A percentile compares a stretch with the other conserved stretches of the same genome.
phyloP scores from a whole-genome alignment of 2,888 invertebrate species.

The Volucella bombylans region DNA sequence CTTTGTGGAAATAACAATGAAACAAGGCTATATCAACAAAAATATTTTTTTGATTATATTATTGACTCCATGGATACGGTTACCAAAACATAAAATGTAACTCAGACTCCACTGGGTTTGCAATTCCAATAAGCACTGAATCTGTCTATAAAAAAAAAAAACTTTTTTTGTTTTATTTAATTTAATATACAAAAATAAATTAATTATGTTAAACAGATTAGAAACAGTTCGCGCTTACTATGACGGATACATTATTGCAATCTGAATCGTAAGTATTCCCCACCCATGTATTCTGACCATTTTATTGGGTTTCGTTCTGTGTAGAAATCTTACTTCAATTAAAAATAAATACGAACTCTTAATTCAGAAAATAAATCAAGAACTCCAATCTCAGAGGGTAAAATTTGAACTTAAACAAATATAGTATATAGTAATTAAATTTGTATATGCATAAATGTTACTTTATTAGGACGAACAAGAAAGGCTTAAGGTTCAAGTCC shows the following conservation, averaged over 20 bases:
- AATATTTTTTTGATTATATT: neutral
- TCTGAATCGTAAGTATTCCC: slow-evolving; percentile 47
- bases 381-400: slow-evolving; percentile 74
- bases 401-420: neutral
- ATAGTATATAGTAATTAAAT: neutral
- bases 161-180: slow-evolving; percentile 1
- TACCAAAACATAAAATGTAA: slow-evolving; percentile 41
- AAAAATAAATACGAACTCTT: slow-evolving; percentile 67
- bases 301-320: neutral
- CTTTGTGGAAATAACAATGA: neutral
- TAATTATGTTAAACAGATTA: slow-evolving; percentile 28
- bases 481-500: slow-evolving; percentile 78
- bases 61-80: slow-evolving; percentile 37
- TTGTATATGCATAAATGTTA: neutral
- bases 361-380: slow-evolving; percentile 65
- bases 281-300: neutral
- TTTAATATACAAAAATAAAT: slow-evolving; percentile 30
- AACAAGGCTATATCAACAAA: neutral
- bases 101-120: neutral
- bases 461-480: slow-evolving; percentile 78
- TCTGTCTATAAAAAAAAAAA: neutral
- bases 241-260: slow-evolving; percentile 41
- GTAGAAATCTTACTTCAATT: slow-evolving; percentile 63
- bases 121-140: neutral
- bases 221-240: slow-evolving; percentile 39